Conservation (phyloP, 2,888 invertebrate species). For the Diloba caeruleocephala region DNA sequence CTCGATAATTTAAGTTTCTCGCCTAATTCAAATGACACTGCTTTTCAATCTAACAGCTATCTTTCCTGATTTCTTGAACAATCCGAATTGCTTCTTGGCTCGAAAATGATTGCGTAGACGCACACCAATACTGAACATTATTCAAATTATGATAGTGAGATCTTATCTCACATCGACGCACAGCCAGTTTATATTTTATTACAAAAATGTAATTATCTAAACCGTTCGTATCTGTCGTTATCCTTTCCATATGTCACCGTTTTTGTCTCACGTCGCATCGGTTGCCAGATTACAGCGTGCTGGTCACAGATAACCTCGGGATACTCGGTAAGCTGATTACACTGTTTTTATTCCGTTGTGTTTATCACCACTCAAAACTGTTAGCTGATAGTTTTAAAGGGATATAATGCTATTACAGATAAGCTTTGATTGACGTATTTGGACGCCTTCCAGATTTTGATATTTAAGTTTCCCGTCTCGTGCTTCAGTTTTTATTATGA, state of each 20-base stretch:
- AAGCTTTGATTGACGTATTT: slow-evolving; percentile 59
- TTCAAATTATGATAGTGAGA: not conserved
- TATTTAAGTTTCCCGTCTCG: not conserved
- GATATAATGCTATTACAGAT: slow-evolving; percentile 63
- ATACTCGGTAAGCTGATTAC: slow-evolving; percentile 66
- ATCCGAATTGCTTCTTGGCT: not conserved
- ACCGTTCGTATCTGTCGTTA: slow-evolving; percentile 33
- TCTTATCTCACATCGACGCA: slow-evolving; percentile 1
- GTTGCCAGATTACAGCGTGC: slow-evolving; percentile 36
- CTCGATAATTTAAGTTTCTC: too few relatives aligned
- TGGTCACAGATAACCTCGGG: slow-evolving; percentile 62
- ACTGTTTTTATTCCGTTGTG: slow-evolving; percentile 61
- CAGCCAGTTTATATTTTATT: slow-evolving; percentile 3
- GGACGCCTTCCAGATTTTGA: slow-evolving; percentile 47
- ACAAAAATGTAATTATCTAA: slow-evolving; percentile 26
- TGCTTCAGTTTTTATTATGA: not conserved
- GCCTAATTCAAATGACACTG: too few relatives aligned
- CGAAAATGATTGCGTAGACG: too few relatives aligned
- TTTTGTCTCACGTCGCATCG: slow-evolving; percentile 47
- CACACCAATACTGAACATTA: not conserved
- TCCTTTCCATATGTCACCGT: slow-evolving; percentile 45
- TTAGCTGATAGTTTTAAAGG: slow-evolving; percentile 65
- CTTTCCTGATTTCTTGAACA: not conserved
- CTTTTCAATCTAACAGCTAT: too few relatives aligned
- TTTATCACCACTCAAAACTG: slow-evolving; percentile 60